Evolutionary conservation across 2,888 invertebrate species (phyloP).

Genomic region (Danaus chrysippus): DNA sequence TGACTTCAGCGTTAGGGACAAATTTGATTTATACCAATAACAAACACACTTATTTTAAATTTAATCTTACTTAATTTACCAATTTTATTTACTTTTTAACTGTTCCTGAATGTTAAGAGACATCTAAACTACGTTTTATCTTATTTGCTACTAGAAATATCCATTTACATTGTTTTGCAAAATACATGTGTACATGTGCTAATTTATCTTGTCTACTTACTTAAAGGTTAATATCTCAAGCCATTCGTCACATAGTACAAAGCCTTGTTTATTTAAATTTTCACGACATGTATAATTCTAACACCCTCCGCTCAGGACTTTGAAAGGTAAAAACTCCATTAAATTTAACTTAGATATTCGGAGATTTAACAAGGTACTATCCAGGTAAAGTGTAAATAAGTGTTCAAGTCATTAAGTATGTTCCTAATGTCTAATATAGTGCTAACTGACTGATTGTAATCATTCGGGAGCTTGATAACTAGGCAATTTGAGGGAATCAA

Average conservation of each 20-base stretch:
- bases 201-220: constrained; percentile 11
- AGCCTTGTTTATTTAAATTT: constrained; percentile 24
- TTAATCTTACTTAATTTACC: no score
- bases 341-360: neutral
- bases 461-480: constrained; percentile 17
- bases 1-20: no score
- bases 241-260: constrained; percentile 12
- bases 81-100: neutral
- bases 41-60: no score
- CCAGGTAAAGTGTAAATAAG: no score
- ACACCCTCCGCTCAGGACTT: constrained; percentile 10
- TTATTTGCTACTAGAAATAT: neutral
- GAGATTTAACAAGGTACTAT: no score
- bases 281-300: constrained; percentile 10
- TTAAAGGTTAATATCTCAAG: constrained; percentile 10
- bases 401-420: no score
- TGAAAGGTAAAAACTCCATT: neutral
- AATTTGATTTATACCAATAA: no score
- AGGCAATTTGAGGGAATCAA: constrained; percentile 40
- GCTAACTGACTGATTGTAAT: constrained; percentile 1
- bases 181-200: constrained; percentile 5
- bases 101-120: neutral
- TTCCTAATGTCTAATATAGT: no score
- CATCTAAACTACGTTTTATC: neutral
- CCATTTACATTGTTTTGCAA: neutral